phyloP scores from a whole-genome alignment of 2,888 invertebrate species.

The Leucophenga maculata region DNA sequence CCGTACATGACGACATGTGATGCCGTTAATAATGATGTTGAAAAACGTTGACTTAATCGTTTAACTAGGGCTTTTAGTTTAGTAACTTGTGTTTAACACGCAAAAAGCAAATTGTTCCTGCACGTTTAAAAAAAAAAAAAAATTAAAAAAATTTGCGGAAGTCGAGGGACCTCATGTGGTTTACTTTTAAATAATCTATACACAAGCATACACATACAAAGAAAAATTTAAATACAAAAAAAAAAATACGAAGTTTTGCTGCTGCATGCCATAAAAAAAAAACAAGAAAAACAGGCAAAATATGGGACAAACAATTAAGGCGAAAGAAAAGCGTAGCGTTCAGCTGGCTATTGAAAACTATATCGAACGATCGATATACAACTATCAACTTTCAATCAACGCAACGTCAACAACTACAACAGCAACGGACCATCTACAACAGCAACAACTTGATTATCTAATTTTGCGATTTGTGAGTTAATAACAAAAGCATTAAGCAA shows the following conservation, averaged over 20 bases:
- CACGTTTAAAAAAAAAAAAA: background rate
- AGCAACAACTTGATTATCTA: background rate
- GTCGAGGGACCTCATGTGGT: constrained; percentile 58
- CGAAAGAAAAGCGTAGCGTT: background rate
- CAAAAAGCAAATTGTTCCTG: background rate
- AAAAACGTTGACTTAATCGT: too few relatives aligned
- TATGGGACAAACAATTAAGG: background rate
- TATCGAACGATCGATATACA: background rate
- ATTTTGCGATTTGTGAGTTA: constrained; percentile 19
- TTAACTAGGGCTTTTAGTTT: too few relatives aligned
- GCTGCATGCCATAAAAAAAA: constrained; percentile 1
- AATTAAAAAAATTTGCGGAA: constrained; percentile 5
- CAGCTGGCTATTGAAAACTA: background rate
- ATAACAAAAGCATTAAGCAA: constrained; percentile 4
- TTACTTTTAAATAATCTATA: constrained; percentile 35
- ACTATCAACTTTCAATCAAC: background rate
- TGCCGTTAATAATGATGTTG: too few relatives aligned
- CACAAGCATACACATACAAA: constrained; percentile 7
- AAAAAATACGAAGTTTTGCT: background rate
- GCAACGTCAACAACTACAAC: constrained; percentile 6
- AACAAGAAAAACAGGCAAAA: background rate
- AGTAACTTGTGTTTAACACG: background rate
- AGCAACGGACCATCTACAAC: background rate
- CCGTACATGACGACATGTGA: too few relatives aligned
- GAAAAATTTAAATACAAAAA: constrained; percentile 28